Evolutionary conservation across 30 jellyfish, hydroid and myxozoan genomes (phyloP).

Genomic region (Cassiopea andromeda): DNA sequence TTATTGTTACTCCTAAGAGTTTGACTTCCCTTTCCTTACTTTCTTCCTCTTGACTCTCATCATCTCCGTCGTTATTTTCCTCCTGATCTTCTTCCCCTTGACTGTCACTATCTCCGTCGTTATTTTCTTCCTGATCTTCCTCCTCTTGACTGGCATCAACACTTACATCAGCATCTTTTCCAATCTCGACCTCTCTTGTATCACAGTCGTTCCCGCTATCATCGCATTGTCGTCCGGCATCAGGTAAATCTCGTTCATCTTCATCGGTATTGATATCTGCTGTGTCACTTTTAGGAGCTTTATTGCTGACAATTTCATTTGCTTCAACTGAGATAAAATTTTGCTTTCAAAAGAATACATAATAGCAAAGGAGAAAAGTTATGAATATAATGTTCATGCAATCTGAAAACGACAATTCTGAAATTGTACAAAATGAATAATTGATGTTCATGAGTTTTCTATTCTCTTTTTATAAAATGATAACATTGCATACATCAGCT

Average conservation of each 20-base stretch:
- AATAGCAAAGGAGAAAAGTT: background rate
- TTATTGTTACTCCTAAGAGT: too few relatives aligned
- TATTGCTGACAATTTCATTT: constrained; percentile 17
- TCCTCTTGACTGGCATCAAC: background rate
- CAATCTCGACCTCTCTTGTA: background rate
- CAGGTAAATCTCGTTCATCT: constrained; percentile 11
- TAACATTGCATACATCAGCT: too few relatives aligned
- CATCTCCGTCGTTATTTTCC: background rate
- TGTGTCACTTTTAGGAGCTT: constrained; percentile 16
- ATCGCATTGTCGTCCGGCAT: constrained; percentile 2
- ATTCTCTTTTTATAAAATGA: too few relatives aligned
- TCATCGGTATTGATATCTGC: constrained; percentile 12
- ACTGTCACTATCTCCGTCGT: background rate
- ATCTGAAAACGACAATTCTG: too few relatives aligned
- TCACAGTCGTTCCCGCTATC: constrained; percentile 9
- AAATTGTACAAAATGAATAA: too few relatives aligned
- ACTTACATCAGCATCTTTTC: constrained; percentile 19
- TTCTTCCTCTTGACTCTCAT: background rate
- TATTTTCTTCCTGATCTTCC: background rate
- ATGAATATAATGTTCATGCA: too few relatives aligned
- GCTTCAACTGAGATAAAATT: background rate
- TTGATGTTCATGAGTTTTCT: too few relatives aligned
- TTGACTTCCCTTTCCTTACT: background rate
- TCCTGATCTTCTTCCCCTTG: background rate
- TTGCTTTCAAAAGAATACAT: background rate